Evolutionary conservation across 1,140 invertebrate genomes (phyloP).

Genomic region (Mactra quadrangularis): DNA sequence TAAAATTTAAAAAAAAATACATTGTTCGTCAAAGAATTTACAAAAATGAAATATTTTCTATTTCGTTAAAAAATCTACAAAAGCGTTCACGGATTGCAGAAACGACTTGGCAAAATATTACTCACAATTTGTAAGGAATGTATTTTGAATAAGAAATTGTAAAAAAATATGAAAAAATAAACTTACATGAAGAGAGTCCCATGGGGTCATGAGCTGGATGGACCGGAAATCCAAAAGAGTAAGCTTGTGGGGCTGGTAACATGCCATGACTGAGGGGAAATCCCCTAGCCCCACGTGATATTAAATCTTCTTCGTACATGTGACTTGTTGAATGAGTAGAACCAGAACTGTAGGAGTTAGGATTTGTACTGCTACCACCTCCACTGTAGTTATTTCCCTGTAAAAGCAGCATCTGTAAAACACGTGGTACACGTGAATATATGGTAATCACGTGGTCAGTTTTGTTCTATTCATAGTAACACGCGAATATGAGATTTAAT

Average conservation of each 20-base stretch:
- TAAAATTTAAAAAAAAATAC: too few species aligned
- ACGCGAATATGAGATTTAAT: too few species aligned
- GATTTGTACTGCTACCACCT: slow-evolving; percentile 26
- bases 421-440: slow-evolving; percentile 21
- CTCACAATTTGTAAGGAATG: too few species aligned
- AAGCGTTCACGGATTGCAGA: too few species aligned
- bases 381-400: slow-evolving; percentile 60
- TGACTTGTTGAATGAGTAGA: slow-evolving; percentile 25
- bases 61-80: too few species aligned
- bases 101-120: too few species aligned
- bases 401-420: slow-evolving; percentile 63
- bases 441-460: background rate
- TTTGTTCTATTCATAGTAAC: too few species aligned
- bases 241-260: slow-evolving; percentile 75
- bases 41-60: too few species aligned
- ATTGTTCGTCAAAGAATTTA: too few species aligned
- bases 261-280: slow-evolving; percentile 76
- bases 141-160: too few species aligned
- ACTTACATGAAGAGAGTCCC: slow-evolving; percentile 67
- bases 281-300: slow-evolving; percentile 68
- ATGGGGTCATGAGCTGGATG: slow-evolving; percentile 78
- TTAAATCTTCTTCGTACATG: slow-evolving; percentile 74
- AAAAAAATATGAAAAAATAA: background rate
- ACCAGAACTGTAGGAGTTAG: slow-evolving; percentile 40
- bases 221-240: slow-evolving; percentile 77